Conservation (phyloP, 2,797 vertebrate species). For the Mus caroli region DNA sequence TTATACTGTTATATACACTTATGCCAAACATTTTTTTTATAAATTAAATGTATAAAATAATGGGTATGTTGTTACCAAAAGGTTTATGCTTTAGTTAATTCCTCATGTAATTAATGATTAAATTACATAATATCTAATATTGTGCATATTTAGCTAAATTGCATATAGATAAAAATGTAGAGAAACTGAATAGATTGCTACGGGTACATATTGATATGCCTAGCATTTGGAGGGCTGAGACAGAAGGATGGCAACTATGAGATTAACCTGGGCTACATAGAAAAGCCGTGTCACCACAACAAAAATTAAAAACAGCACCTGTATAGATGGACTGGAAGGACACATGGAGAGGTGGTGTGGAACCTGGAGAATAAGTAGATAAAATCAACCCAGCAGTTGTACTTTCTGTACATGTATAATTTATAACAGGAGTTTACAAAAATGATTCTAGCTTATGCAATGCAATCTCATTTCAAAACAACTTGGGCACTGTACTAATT, state of each 20-base stretch:
- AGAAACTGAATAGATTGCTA: neutral
- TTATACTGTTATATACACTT: neutral
- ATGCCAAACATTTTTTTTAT: neutral
- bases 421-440: neutral
- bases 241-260: neutral
- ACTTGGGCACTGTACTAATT: neutral
- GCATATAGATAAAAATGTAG: neutral
- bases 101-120: neutral
- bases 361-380: too few species aligned
- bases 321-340: neutral
- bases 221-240: neutral
- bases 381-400: neutral
- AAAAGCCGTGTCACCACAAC: neutral
- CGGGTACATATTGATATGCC: neutral
- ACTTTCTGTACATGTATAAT: neutral
- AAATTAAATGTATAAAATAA: neutral
- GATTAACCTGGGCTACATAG: neutral
- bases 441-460: neutral
- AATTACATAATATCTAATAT: neutral
- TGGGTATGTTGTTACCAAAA: neutral
- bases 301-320: neutral
- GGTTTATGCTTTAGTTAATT: neutral
- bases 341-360: neutral
- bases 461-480: neutral
- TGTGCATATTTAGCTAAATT: neutral